Base-by-base conservation (phyloP, 2,113 vertebrate genomes). In the Oreamnos americanus region DNA sequence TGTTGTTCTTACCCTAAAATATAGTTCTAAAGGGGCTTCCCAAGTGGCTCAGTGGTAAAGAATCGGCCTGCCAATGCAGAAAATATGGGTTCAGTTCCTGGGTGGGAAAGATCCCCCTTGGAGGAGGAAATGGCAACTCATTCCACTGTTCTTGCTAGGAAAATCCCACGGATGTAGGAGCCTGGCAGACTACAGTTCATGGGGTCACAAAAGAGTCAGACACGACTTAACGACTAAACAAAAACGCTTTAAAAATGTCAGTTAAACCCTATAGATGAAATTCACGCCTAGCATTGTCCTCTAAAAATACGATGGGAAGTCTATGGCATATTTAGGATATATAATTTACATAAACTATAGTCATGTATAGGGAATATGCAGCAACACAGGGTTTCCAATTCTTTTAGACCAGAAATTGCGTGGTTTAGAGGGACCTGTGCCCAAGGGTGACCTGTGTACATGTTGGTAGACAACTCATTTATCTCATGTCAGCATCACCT, bases 381-480 rank as follows among this genome's bases (percentile, higher is more conserved):
- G 13, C 13, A 17, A 10, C 7, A 47, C 39, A 58, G 43, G 14
- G 11, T 30, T 28, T 78, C 67, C 33, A 23, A 4, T 55, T 94
- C 64, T 28, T 82, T 58, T 13, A 91, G 53, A 91, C 3, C 23
- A 11, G n/a, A 55, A 43, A 57, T 55, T 26, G 25, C 17, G 0
- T 89, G 64, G 25, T 39, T 47, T 49, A 4, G 9, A 74, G 55
- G 62, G 19, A 23, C 39, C 74, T 4, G 23, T 45, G 28, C 5
- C 1, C 9, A 47, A 51, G 78, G 47, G 30, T 0, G 3, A 4
- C 33, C 51, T 6, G 6, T 11, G 19, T 3, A 13, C 13, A 1
- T 1, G 19, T 16, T 23, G 12, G 53, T 9, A 49, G 58, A 47
- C 1, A 36, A 91, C 17, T 51, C n/a, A 1, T 85, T 64, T 21